Conservation (phyloP, 2,797 vertebrate genomes). For the Ptychadena robeensis region DNA sequence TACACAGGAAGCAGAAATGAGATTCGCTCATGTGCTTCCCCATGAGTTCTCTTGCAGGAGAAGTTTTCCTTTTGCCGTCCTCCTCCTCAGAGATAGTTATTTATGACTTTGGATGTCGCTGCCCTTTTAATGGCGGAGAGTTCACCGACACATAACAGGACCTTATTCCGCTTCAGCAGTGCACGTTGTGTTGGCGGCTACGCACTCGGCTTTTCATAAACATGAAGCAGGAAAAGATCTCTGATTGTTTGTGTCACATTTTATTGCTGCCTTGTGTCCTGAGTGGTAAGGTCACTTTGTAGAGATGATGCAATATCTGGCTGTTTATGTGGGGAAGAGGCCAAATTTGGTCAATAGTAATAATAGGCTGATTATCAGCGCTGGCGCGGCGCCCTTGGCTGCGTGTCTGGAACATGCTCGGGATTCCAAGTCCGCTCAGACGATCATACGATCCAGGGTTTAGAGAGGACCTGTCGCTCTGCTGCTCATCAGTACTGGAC, state of each 20-base stretch:
- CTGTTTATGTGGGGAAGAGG: conserved; percentile 12
- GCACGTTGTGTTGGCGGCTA: neutral
- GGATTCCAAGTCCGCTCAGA: neutral
- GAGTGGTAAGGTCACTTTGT: neutral
- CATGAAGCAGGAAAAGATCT: neutral
- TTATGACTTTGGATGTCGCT: too few species aligned
- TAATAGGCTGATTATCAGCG: neutral
- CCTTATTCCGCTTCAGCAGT: neutral
- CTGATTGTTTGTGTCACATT: neutral
- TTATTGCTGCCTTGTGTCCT: neutral
- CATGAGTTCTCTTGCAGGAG: too few species aligned
- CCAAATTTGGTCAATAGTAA: conserved; percentile 9
- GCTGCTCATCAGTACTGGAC: too few species aligned
- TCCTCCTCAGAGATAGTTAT: too few species aligned
- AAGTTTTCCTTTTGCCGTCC: too few species aligned
- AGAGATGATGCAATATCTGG: neutral
- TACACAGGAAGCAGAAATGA: too few species aligned
- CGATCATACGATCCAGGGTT: neutral
- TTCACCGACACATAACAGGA: neutral
- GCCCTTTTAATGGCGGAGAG: too few species aligned
- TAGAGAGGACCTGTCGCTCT: neutral
- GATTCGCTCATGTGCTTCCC: too few species aligned
- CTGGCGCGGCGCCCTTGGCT: neutral
- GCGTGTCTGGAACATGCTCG: neutral
- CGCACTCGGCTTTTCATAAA: neutral